These are phyloP conservation scores for Ctenopoma kingsleyae DNA, from an alignment of 2,797 vertebrate genomes.

Conservation along the genomic window DNA sequence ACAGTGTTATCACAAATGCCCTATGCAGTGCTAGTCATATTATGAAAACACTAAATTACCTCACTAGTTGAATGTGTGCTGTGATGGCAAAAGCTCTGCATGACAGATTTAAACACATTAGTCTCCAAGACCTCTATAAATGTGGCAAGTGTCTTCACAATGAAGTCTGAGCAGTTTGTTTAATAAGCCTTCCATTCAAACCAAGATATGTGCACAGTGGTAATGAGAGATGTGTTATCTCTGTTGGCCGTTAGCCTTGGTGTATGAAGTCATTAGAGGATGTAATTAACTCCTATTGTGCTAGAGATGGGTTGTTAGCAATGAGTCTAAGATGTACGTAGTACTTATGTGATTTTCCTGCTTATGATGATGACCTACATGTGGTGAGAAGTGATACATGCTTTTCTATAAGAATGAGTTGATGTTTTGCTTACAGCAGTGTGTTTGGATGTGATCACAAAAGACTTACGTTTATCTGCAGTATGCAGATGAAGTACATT, in stretches of 20 bases:
- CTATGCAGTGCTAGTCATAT: slow-evolving; percentile 2
- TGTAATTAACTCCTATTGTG: slow-evolving; percentile 79
- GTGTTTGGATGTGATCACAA: slow-evolving; percentile 11
- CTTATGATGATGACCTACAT: slow-evolving; percentile 14
- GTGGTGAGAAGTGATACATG: slow-evolving; percentile 12
- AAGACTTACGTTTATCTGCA: background rate
- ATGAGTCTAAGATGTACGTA: slow-evolving; percentile 38
- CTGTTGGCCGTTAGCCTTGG: slow-evolving; percentile 64
- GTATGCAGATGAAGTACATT: too few relatives aligned
- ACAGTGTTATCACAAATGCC: background rate
- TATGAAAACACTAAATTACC: slow-evolving; percentile 6
- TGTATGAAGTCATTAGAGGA: slow-evolving; percentile 76
- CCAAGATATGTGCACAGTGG: slow-evolving; percentile 57
- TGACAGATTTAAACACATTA: slow-evolving; percentile 27
- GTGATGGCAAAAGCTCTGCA: background rate
- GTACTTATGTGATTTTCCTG: slow-evolving; percentile 28
- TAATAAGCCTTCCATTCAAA: slow-evolving; percentile 39
- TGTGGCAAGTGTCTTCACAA: slow-evolving; percentile 26
- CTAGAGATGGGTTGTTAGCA: slow-evolving; percentile 57
- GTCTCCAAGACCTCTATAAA: slow-evolving; percentile 13
- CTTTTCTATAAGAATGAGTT: too few relatives aligned
- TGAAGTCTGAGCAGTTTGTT: slow-evolving; percentile 49
- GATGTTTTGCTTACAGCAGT: too few relatives aligned
- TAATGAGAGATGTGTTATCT: slow-evolving; percentile 81
- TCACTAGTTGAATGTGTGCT: slow-evolving; percentile 13